Percentiles rank a stretch among this genome's conserved stretches.
Conservation (phyloP, 2,113 vertebrate genomes). For the Opisthocomus hoazin region DNA sequence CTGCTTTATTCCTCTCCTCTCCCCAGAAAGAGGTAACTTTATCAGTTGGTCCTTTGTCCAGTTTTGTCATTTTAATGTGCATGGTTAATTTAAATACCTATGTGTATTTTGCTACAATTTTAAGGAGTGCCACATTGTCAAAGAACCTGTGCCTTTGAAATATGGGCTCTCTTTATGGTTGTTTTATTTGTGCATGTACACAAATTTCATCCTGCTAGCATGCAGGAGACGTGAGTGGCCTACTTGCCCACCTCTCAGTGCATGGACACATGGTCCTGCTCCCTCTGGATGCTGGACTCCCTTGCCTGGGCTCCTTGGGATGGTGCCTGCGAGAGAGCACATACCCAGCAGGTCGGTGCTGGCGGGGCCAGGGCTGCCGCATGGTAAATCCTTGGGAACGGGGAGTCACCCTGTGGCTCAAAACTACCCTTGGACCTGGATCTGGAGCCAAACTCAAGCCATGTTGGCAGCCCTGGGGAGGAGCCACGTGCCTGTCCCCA, state of each 20-base stretch:
- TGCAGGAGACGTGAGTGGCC: background rate
- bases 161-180: background rate
- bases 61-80: background rate
- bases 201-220: accelerated
- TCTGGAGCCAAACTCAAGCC: background rate
- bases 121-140: background rate
- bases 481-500: background rate
- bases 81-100: background rate
- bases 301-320: background rate
- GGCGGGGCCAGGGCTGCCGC: background rate
- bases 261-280: background rate
- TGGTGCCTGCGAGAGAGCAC: background rate
- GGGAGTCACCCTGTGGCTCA: background rate
- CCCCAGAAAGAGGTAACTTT: background rate
- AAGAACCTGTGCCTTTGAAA: background rate
- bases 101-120: background rate
- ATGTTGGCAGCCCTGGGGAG: background rate
- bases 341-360: background rate
- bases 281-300: background rate
- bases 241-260: background rate
- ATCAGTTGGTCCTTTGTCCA: background rate
- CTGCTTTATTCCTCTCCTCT: background rate
- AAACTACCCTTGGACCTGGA: background rate
- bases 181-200: background rate
- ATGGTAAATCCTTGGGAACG: background rate